phyloP scores from a whole-genome alignment of 2,888 invertebrate genomes.

The Dioctria linearis region DNA sequence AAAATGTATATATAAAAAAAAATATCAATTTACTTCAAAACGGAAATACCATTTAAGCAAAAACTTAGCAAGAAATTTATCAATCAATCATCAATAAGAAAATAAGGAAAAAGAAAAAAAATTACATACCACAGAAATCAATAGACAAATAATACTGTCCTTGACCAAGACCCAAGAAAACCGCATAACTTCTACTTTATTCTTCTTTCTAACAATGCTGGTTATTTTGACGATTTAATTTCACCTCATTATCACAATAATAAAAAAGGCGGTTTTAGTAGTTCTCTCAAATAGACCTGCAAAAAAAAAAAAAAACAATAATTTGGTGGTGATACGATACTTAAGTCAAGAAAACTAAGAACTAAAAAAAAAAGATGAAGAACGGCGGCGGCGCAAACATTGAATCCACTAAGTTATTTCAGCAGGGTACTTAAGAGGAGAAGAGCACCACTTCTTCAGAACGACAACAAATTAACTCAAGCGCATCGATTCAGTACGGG shows the following conservation, averaged over 20 bases:
- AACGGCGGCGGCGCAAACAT: background rate
- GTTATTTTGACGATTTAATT: conserved; percentile 24
- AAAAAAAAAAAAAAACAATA: background rate
- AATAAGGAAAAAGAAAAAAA: conserved; percentile 2
- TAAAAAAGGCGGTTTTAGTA: background rate
- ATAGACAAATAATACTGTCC: background rate
- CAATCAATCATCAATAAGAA: background rate
- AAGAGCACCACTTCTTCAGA: conserved; percentile 22
- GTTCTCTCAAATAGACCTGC: no score
- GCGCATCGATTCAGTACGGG: conserved; percentile 46
- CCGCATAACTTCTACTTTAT: conserved; percentile 11
- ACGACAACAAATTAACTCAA: conserved; percentile 48
- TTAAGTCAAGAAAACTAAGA: no score
- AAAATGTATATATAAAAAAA: no score
- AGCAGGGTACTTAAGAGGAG: conserved; percentile 22
- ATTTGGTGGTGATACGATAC: conserved; percentile 6
- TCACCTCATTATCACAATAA: conserved; percentile 17
- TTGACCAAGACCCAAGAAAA: background rate
- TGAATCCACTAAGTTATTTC: conserved; percentile 23
- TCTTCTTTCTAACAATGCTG: conserved; percentile 15
- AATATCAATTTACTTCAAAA: background rate
- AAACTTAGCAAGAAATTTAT: conserved; percentile 9
- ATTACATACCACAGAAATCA: conserved; percentile 10
- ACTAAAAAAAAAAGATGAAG: no score
- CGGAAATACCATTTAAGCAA: conserved; percentile 29